These are phyloP conservation scores for Symphodus melops DNA, from an alignment of 2,113 vertebrate genomes.

Conservation along the genomic window DNA sequence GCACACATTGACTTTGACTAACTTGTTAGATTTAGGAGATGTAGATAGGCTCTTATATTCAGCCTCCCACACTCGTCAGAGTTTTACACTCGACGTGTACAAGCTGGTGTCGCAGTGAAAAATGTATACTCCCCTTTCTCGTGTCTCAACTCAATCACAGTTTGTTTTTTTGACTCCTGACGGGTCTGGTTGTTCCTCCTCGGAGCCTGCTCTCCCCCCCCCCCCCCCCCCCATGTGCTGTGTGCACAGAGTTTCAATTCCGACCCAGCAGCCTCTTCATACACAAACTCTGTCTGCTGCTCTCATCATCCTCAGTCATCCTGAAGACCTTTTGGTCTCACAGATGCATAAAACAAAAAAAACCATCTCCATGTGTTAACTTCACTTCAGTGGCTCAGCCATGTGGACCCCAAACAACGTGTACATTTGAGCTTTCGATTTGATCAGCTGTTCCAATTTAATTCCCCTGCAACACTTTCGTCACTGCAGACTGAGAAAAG, in stretches of 20 bases:
- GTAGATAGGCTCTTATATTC: too few species aligned
- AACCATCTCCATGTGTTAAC: too few species aligned
- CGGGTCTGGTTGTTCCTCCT: not conserved
- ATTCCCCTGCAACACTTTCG: not conserved
- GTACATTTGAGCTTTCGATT: not conserved
- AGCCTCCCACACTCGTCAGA: too few species aligned
- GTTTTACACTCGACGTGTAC: too few species aligned
- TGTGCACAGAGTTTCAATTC: not conserved
- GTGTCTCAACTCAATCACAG: too few species aligned
- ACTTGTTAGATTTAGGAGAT: too few species aligned
- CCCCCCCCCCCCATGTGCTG: too few species aligned
- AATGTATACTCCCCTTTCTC: too few species aligned
- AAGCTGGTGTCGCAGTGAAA: too few species aligned
- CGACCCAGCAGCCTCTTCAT: not conserved
- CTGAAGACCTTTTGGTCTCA: not conserved
- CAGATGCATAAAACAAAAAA: not conserved
- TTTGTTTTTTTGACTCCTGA: too few species aligned
- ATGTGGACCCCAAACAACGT: not conserved
- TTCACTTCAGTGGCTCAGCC: slow-evolving; percentile 1
- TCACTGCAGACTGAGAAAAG: not conserved
- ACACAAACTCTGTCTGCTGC: not conserved
- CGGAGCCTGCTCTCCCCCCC: too few species aligned
- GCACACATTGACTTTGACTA: too few species aligned
- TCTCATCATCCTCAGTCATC: not conserved
- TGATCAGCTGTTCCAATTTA: not conserved